Evolutionary conservation across 2,113 vertebrate genomes (phyloP).

Genomic region (Chroicocephalus ridibundus): DNA sequence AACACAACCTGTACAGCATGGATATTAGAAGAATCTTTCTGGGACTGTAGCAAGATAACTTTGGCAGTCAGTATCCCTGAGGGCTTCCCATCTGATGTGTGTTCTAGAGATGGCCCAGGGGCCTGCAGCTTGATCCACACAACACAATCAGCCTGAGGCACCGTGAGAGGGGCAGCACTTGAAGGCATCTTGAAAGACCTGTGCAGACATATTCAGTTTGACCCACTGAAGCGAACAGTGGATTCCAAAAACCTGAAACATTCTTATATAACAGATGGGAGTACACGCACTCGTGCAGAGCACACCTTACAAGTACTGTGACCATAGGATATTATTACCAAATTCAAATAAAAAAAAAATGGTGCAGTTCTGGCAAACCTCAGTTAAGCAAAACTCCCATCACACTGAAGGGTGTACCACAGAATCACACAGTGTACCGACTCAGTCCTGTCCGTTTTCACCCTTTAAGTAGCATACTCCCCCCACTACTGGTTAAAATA

Average conservation of each 20-base stretch:
- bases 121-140: not conserved
- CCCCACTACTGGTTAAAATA: not conserved
- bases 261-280: not conserved
- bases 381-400: not conserved
- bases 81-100: not conserved
- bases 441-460: not conserved
- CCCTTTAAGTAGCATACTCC: not conserved
- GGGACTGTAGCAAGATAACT: not conserved
- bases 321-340: not conserved
- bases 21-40: not conserved
- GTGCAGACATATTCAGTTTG: not conserved
- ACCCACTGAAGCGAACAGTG: not conserved
- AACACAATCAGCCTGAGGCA: not conserved
- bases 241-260: not conserved
- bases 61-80: not conserved
- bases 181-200: not conserved
- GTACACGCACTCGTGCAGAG: not conserved
- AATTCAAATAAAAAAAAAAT: not conserved
- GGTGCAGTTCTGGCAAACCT: not conserved
- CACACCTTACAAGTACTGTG: not conserved
- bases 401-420: not conserved
- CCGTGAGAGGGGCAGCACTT: accelerated
- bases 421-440: not conserved
- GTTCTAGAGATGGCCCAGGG: not conserved
- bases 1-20: not conserved